Base-by-base conservation (phyloP, 2,888 invertebrate species). In the Acronicta aceris region DNA sequence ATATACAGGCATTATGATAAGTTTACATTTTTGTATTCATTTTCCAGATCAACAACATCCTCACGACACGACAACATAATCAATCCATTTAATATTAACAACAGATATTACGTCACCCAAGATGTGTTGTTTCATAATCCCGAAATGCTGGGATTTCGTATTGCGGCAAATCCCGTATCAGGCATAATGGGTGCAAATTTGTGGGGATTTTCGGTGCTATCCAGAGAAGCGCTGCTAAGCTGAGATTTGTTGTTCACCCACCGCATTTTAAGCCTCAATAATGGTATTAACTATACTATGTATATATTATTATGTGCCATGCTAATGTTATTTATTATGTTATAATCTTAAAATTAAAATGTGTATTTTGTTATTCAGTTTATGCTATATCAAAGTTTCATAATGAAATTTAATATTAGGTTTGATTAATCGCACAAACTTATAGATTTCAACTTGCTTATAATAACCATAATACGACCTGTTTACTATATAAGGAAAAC, bases 181-280 rank as follows among this genome's bases (percentile, higher is more conserved):
- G 59, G 59, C 59, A 71, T 76, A 87, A 89, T 87, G 83, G 85
- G 83, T 83, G 85, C 82, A 87, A 88, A 88, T 89, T 86, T 83
- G 83, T 75, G 71, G 75, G 78, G 75, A 74, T 78, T 68, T 68
- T 49, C 60, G 60, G 57, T 65, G 61, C 57, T 54, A 59, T 45
- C 59, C 65, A 57, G 36, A 63, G 60, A 49, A 65, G 73, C 76
- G 77, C 52, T 63, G 58, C 66, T 77, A 79, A 79, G 77, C 79
- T 62, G 65, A 76, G 77, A 59, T 74, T 73, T 71, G 65, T 68
- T 72, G 65, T 60, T 78, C 69, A 69, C 62, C 56, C 65, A 59
- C 64, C 62, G 60, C 63, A 66, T 68, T 76, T 78, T 75, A 71
- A 78, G 57, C 78, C 51, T 38, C 78, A 65, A 71, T 76, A 76